Percentiles rank a stretch among this genome's conserved stretches.
Evolutionary conservation across 1,140 invertebrate genomes (phyloP).

Genomic region (Drosophila tristis): DNA sequence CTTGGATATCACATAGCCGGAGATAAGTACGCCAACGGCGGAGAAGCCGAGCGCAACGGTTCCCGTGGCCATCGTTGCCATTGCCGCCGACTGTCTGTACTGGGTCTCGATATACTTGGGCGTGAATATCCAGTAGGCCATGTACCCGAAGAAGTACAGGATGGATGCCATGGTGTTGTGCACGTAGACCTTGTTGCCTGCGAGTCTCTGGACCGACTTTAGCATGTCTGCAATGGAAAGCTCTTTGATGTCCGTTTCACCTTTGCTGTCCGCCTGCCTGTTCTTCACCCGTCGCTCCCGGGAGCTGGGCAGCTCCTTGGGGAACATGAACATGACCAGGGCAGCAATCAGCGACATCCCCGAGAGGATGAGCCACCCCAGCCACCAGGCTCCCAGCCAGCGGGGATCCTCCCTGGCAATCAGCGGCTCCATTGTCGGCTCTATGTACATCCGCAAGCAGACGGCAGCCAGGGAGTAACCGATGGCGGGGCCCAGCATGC

Average conservation of each 20-base stretch:
- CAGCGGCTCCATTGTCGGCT: conserved; percentile 87
- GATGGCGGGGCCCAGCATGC: conserved; percentile 89
- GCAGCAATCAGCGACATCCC: conserved; percentile 86
- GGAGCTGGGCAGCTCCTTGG: conserved; percentile 86
- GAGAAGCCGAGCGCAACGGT: conserved; percentile 89
- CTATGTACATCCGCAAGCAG: conserved; percentile 88
- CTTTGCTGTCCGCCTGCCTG: not conserved
- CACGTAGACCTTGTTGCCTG: conserved; percentile 87
- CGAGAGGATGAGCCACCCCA: conserved; percentile 91
- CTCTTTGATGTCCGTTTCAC: conserved; percentile 15
- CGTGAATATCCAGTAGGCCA: conserved; percentile 90
- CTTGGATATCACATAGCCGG: conserved; percentile 88
- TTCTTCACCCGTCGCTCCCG: conserved; percentile 31
- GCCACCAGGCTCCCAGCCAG: conserved; percentile 93
- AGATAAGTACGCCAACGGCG: conserved; percentile 88
- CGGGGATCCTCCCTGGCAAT: conserved; percentile 88
- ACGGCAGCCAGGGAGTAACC: conserved; percentile 89
- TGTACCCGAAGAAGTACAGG: conserved; percentile 89
- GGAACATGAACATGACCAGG: conserved; percentile 87
- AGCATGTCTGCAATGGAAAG: conserved; percentile 59
- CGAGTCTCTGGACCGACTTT: conserved; percentile 54
- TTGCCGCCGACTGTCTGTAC: conserved; percentile 89
- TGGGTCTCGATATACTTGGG: conserved; percentile 91
- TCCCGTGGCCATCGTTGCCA: conserved; percentile 88
- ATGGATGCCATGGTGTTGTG: conserved; percentile 88